Conservation (phyloP, 2,113 vertebrate genomes). For the Willisornis vidua region DNA sequence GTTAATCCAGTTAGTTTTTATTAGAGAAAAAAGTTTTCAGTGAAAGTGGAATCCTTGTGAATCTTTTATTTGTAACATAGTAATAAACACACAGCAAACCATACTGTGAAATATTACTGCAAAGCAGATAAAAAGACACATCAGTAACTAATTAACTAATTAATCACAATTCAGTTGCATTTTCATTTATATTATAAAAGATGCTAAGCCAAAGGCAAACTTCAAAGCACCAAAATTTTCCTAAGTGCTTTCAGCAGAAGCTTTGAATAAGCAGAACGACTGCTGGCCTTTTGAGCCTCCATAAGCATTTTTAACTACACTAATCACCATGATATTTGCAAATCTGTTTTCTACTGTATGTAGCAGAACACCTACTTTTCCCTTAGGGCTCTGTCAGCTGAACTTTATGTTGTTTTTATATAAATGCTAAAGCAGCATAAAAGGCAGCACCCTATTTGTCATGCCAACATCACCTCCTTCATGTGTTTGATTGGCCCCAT, state of each 20-base stretch:
- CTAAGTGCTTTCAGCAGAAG: neutral
- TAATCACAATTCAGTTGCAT: conserved; percentile 27
- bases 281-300: neutral
- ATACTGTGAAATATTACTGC: neutral
- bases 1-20: neutral
- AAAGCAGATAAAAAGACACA: neutral
- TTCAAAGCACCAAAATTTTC: conserved; percentile 12
- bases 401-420: neutral
- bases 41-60: neutral
- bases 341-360: neutral
- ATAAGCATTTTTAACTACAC: neutral
- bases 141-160: conserved; percentile 46
- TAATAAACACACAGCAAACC: neutral
- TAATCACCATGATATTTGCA: neutral
- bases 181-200: conserved; percentile 10
- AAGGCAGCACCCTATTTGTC: neutral
- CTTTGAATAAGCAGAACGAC: conserved; percentile 24
- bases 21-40: neutral
- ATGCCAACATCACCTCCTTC: neutral
- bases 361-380: neutral
- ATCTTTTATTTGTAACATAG: neutral
- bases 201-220: conserved; percentile 26
- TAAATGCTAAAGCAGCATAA: neutral
- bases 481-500: neutral
- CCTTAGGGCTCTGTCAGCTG: neutral